Evolutionary conservation across 2,797 vertebrate genomes (phyloP).

Genomic region (Myotis vivesi): DNA sequence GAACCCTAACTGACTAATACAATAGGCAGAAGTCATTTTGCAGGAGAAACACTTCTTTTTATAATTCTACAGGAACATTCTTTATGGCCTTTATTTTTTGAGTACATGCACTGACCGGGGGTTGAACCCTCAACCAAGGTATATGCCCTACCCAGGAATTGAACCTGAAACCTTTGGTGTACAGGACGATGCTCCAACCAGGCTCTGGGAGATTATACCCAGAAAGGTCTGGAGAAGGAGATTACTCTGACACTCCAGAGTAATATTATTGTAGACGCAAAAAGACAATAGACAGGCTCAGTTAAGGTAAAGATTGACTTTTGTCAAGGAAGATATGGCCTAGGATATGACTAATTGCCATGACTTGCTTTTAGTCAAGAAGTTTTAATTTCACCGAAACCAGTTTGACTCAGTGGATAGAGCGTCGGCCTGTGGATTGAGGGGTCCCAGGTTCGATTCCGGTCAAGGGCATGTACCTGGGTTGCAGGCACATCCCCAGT

Average conservation of each 20-base stretch:
- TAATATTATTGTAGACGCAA: background rate
- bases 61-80: background rate
- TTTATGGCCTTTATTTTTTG: background rate
- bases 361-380: background rate
- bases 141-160: background rate
- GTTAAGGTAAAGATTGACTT: background rate
- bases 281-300: background rate
- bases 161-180: background rate
- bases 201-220: background rate
- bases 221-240: background rate
- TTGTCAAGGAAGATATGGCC: background rate
- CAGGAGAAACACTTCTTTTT: background rate
- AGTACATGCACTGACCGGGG: background rate
- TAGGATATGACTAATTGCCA: background rate
- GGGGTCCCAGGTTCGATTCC: too few relatives aligned
- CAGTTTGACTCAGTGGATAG: too few relatives aligned
- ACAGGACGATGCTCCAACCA: background rate
- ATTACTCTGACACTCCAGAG: background rate
- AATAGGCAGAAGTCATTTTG: background rate
- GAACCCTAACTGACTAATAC: background rate
- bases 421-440: too few relatives aligned
- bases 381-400: background rate
- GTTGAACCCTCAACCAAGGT: background rate
- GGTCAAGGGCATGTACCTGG: too few relatives aligned
- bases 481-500: too few relatives aligned